Conservation (phyloP, 2,113 vertebrate genomes). For the Nettapus auritus region DNA sequence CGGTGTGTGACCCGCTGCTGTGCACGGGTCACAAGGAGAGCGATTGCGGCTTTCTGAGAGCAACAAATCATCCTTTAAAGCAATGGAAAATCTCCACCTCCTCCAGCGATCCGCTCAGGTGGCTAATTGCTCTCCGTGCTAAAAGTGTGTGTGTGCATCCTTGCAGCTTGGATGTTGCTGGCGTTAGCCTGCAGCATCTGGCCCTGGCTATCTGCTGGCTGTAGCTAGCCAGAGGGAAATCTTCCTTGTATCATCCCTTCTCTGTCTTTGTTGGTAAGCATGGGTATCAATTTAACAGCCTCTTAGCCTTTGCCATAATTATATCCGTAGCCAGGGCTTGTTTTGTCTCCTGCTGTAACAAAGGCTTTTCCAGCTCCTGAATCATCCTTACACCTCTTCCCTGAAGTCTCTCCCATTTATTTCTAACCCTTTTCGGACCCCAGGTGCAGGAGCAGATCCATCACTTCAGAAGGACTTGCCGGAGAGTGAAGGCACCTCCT, state of each 20-base stretch:
- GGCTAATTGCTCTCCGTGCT: not conserved
- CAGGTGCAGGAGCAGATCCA: not conserved
- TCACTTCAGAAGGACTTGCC: not conserved
- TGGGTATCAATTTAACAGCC: not conserved
- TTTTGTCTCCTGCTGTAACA: rapidly evolving
- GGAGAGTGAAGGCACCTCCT: not conserved
- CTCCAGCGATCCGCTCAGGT: not conserved
- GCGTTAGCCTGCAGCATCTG: not conserved
- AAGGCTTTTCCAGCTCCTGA: not conserved
- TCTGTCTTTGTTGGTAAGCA: not conserved
- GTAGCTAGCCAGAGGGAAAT: not conserved
- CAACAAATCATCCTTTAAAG: not conserved
- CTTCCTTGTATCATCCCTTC: not conserved
- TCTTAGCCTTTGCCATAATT: not conserved
- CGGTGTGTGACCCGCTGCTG: not conserved
- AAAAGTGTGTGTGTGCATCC: not conserved
- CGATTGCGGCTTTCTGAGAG: not conserved
- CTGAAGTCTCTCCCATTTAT: not conserved
- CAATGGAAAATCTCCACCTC: not conserved
- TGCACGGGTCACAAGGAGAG: not conserved
- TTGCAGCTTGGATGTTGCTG: not conserved
- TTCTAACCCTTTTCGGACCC: not conserved
- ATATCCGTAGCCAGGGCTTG: not conserved
- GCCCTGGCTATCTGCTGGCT: not conserved
- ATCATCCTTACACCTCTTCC: not conserved